phyloP scores from a whole-genome alignment of 1,140 invertebrate genomes.

The Dicyema japonicum region DNA sequence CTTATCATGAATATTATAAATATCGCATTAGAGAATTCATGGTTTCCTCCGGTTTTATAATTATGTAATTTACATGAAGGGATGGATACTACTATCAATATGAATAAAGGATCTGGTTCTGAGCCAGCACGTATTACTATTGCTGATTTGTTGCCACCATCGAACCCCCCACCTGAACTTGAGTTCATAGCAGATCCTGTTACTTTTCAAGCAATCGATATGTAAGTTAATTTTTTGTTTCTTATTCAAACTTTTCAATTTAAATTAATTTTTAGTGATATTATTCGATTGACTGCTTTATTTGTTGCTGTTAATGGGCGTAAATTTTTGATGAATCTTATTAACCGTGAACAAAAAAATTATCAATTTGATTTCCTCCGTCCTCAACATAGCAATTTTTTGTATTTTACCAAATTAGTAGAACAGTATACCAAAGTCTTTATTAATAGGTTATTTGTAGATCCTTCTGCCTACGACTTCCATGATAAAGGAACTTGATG shows the following conservation, averaged over 20 bases:
- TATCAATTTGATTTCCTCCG: conserved; percentile 94
- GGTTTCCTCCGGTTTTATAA: no score
- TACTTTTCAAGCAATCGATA: conserved; percentile 81
- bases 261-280: no score
- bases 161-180: conserved; percentile 69
- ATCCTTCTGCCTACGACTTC: conserved; percentile 61
- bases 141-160: conserved; percentile 52
- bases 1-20: conserved; percentile 92
- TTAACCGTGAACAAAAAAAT: conserved; percentile 87
- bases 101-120: neutral
- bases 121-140: conserved; percentile 4
- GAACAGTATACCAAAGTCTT: conserved; percentile 93
- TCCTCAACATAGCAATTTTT: conserved; percentile 85
- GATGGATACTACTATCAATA: no score
- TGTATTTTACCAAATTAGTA: conserved; percentile 81
- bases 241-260: no score
- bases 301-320: conserved; percentile 91
- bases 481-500: conserved; percentile 36
- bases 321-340: conserved; percentile 78
- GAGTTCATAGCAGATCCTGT: conserved; percentile 91
- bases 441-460: no score
- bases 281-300: conserved; percentile 83
- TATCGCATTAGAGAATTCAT: conserved; percentile 82
- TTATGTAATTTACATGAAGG: no score
- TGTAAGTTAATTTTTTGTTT: no score